Percentiles rank a stretch among this genome's conserved stretches.
Evolutionary conservation across 2,113 vertebrate genomes (phyloP).

Genomic region (Pipra filicauda): DNA sequence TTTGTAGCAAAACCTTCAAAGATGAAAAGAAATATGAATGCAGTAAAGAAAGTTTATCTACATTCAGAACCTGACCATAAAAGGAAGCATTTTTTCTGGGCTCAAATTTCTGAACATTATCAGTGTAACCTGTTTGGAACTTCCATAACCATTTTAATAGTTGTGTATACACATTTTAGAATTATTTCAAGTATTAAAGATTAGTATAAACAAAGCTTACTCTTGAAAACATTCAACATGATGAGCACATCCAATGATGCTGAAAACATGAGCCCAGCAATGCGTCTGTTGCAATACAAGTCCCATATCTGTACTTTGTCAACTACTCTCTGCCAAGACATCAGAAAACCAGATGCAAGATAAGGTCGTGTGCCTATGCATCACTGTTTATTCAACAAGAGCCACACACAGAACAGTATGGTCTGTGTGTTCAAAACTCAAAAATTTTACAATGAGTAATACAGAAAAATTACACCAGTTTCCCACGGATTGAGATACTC

Average conservation of each 20-base stretch:
- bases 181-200: neutral
- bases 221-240: neutral
- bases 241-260: neutral
- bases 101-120: neutral
- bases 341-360: conserved; percentile 20
- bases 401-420: neutral
- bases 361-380: neutral
- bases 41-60: neutral
- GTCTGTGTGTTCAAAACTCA: neutral
- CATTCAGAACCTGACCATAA: neutral
- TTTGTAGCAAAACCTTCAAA: neutral
- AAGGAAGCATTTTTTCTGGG: neutral
- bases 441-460: neutral
- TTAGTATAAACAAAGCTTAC: neutral
- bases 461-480: neutral
- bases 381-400: neutral
- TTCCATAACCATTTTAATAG: neutral
- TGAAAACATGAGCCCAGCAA: neutral
- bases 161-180: neutral
- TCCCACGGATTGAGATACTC: neutral
- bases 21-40: neutral
- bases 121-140: neutral
- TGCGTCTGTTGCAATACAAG: neutral
- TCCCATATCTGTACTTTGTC: neutral
- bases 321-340: neutral